phyloP scores from a whole-genome alignment of 1,140 invertebrate species.

The Patella vulgata region DNA sequence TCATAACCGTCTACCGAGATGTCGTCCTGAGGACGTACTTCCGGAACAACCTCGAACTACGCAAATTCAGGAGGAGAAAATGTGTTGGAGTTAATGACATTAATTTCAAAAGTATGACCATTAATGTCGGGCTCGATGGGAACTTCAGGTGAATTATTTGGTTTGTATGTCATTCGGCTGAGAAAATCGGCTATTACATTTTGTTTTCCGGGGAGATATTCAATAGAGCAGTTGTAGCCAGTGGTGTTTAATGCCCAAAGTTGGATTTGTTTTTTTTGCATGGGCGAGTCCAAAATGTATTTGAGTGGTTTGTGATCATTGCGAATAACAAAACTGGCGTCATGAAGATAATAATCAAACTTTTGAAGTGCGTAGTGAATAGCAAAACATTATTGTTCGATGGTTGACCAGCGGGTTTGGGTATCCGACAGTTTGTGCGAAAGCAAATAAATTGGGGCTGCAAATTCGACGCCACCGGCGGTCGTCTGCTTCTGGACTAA shows the following conservation, averaged over 20 bases:
- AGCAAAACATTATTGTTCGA: no score
- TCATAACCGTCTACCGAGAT: background rate
- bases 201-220: slow-evolving; percentile 12
- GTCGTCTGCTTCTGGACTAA: no score
- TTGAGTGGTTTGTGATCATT: no score
- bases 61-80: slow-evolving; percentile 21
- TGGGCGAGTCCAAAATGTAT: no score
- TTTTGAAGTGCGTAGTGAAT: no score
- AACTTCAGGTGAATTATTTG: background rate
- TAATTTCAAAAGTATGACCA: slow-evolving; percentile 20
- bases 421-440: no score
- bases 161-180: background rate
- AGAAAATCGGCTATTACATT: slow-evolving; percentile 20
- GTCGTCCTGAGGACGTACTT: background rate
- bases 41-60: background rate
- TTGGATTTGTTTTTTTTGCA: background rate
- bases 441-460: no score
- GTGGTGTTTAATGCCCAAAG: background rate
- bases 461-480: no score
- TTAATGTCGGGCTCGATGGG: slow-evolving; percentile 14
- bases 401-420: background rate
- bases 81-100: slow-evolving; percentile 16
- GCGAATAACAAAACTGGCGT: no score
- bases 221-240: slow-evolving; percentile 4
- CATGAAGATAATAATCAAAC: no score